Percentiles rank a stretch among this genome's conserved stretches.
Evolutionary conservation across 2,797 vertebrate species (phyloP).

Genomic region (Atherinosoma microstoma): DNA sequence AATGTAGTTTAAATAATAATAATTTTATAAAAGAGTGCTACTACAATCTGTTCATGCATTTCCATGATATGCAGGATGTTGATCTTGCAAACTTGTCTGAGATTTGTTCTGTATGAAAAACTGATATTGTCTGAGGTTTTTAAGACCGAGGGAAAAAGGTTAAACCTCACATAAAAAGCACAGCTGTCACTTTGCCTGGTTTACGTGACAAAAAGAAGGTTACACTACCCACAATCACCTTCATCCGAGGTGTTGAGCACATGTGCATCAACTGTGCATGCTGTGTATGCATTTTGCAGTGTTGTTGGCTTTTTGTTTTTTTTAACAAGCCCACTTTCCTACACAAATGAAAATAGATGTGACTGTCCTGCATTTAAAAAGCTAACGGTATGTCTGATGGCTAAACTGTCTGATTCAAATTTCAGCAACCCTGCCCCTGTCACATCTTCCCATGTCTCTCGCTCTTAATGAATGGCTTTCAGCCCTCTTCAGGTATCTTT

Average conservation of each 20-base stretch:
- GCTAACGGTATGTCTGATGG: background rate
- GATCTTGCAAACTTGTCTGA: background rate
- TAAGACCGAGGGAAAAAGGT: background rate
- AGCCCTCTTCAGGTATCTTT: slow-evolving; percentile 62
- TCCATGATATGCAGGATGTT: background rate
- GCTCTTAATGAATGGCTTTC: slow-evolving; percentile 72
- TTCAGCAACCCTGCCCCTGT: slow-evolving; percentile 46
- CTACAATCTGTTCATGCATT: background rate
- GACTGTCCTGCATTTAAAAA: slow-evolving; percentile 19
- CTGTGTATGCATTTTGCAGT: slow-evolving; percentile 4
- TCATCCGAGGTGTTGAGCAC: no score
- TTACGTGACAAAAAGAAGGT: background rate
- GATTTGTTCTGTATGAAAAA: slow-evolving; percentile 12
- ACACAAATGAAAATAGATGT: background rate
- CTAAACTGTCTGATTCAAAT: slow-evolving; percentile 35
- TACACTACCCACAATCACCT: slow-evolving; percentile 39
- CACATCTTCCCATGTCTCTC: slow-evolving; percentile 49
- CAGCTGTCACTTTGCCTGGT: background rate
- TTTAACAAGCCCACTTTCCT: background rate
- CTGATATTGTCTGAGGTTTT: slow-evolving; percentile 44
- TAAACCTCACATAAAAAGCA: slow-evolving; percentile 17
- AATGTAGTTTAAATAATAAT: background rate
- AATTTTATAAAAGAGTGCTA: background rate
- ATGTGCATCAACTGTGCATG: background rate
- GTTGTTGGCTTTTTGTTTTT: background rate